Evolutionary conservation across 2,113 vertebrate genomes (phyloP), one percentile per base, ranked within the genome.

Genomic region (Phrynosoma blainvillii): DNA sequence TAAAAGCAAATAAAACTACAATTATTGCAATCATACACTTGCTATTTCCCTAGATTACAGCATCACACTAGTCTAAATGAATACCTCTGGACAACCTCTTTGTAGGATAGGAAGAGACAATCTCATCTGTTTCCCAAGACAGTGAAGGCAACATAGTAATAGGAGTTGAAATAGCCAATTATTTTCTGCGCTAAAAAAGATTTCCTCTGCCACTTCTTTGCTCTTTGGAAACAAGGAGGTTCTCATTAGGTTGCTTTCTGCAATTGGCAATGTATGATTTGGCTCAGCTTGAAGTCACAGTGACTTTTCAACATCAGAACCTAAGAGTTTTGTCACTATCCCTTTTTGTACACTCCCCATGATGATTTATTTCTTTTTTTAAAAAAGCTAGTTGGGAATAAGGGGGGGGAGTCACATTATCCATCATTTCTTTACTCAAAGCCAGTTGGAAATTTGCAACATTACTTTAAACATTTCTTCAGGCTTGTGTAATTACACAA

Each of bases 1-100:
- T 68, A 84, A 93, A 94, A 80, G 76, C 59, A 95, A 92, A 91
- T 92, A 91, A 94, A 95, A 68, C n/a, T 85, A 59, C 70, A 92
- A 74, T 93, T 94, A 88, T 83, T 93, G 86, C 87, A 21, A 90
- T 92, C 70, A 89, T 59, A 85, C 2, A 27, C 10, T 87, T 65
- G 25, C 1, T 92, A 90, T 91, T 90, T 93, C 82, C 62, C 23
- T 47, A 76, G 85, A 90, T 92, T 89, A 91, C 18, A 90, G 2
- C 20, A 21, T 56, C 93, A 73, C 32, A 87, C 83, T 20, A 85
- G 79, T 87, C 77, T 87, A 21, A 87, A 90, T 9, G 42, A 88
- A 87, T 62, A 9, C 2, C 59, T 71, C 76, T 3, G 12, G 88
- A 91, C 5, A 42, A 9, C 82, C 89, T 87, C 65, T n/a, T 79